These are phyloP conservation scores for Porites divaricata DNA, from an alignment of 92 coral and sea anemone genomes.

Conservation along the genomic window DNA sequence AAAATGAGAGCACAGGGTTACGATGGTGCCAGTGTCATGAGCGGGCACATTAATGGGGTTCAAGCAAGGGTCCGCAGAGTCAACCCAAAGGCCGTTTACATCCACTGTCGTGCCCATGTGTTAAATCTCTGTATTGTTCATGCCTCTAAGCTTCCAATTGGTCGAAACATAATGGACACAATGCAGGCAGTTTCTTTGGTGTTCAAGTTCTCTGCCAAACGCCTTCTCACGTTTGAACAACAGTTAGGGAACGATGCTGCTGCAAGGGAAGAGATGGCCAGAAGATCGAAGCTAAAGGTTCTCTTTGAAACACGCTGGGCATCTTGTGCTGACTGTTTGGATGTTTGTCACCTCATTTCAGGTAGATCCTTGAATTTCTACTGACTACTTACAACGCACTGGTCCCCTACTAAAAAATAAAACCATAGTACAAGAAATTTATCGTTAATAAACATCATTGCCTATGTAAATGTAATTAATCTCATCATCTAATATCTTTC, in stretches of 20 bases:
- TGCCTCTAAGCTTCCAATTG: slow-evolving; percentile 24
- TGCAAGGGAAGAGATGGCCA: slow-evolving; percentile 48
- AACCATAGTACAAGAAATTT: background rate
- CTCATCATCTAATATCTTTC: too few species aligned
- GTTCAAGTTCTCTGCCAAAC: slow-evolving; percentile 8
- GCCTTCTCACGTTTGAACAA: slow-evolving; percentile 37
- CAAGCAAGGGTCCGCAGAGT: background rate
- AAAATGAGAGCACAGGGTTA: slow-evolving; percentile 34
- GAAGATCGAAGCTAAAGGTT: slow-evolving; percentile 37
- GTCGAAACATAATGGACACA: slow-evolving; percentile 25
- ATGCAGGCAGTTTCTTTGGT: slow-evolving; percentile 40
- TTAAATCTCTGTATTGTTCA: slow-evolving; percentile 30
- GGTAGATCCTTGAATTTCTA: background rate
- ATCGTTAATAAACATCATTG: background rate
- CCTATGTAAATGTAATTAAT: too few species aligned
- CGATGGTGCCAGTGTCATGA: slow-evolving; percentile 29
- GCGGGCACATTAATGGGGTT: background rate
- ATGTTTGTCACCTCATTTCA: background rate
- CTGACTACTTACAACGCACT: background rate
- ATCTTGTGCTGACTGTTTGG: background rate
- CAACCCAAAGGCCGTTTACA: slow-evolving; percentile 9
- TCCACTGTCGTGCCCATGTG: slow-evolving; percentile 25
- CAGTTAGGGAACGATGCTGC: slow-evolving; percentile 27
- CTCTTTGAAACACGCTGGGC: slow-evolving; percentile 61
- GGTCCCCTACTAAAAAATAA: background rate